Evolutionary conservation across 2,113 vertebrate species (phyloP).

Genomic region (Columbina picui): DNA sequence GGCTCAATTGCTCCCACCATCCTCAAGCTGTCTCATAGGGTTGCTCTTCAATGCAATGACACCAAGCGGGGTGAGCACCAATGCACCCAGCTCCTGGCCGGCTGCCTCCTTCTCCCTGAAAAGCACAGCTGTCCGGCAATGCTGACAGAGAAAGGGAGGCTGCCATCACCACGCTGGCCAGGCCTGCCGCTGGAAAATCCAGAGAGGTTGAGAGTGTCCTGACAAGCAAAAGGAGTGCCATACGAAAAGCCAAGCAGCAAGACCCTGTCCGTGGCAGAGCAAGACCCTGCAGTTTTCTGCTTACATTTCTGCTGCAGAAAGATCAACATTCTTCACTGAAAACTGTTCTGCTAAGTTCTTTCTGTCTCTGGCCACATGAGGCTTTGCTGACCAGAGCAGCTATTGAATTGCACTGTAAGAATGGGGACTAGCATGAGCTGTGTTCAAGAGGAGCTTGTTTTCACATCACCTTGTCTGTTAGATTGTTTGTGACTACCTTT

Average conservation of each 20-base stretch:
- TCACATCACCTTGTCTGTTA: not conserved
- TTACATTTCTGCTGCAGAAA: not conserved
- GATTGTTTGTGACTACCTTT: conserved; percentile 16
- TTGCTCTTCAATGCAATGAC: not conserved
- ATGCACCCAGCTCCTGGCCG: not conserved
- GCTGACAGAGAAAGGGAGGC: not conserved
- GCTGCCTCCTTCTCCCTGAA: not conserved
- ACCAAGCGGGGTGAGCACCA: not conserved
- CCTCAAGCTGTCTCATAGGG: not conserved
- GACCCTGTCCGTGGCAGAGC: not conserved
- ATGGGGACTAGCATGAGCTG: not conserved
- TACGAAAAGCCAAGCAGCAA: not conserved
- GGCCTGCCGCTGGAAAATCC: not conserved
- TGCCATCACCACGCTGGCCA: not conserved
- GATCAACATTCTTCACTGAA: not conserved
- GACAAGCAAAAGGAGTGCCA: conserved; percentile 16
- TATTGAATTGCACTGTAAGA: not conserved
- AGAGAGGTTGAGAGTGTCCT: not conserved
- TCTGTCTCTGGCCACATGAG: not conserved
- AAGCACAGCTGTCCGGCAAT: not conserved
- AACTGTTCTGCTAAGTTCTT: not conserved
- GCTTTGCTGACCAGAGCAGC: not conserved
- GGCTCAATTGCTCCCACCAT: accelerated
- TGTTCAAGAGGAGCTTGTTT: conserved; percentile 20
- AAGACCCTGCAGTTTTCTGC: not conserved